Evolutionary conservation across 1,140 invertebrate species (phyloP).

Genomic region (Eulimnadia texana): DNA sequence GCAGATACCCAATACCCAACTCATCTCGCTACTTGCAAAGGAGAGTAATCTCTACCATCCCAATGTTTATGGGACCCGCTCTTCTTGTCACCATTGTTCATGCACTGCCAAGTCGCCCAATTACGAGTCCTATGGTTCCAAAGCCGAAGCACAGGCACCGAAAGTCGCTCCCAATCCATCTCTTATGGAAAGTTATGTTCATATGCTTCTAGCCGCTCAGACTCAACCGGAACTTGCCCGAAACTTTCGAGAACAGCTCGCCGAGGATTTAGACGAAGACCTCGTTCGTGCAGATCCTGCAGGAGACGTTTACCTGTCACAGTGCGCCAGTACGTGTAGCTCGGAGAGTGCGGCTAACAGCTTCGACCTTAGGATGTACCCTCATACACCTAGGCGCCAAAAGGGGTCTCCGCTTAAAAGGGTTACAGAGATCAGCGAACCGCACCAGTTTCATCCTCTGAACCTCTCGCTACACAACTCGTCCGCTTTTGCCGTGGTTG

Average conservation of each 20-base stretch:
- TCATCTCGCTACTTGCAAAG: neutral
- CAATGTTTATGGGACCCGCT: neutral
- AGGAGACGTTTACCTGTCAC: conserved; percentile 14
- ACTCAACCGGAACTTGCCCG: neutral
- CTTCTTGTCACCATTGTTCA: neutral
- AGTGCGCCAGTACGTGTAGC: conserved; percentile 25
- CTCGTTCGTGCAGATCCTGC: neutral
- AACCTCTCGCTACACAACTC: neutral
- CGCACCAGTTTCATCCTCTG: neutral
- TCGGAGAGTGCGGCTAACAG: conserved; percentile 28
- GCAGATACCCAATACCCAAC: conserved; percentile 4
- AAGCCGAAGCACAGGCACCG: conserved; percentile 11
- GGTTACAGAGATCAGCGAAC: neutral
- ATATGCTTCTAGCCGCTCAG: conserved; percentile 12
- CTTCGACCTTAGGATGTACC: conserved; percentile 24
- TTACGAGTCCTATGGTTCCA: conserved; percentile 14
- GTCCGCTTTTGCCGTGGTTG: conserved; percentile 5
- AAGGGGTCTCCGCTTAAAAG: conserved; percentile 5
- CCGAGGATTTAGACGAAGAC: neutral
- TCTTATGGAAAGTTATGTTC: conserved; percentile 15
- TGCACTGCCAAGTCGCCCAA: conserved; percentile 7
- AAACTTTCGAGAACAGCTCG: neutral
- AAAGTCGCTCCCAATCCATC: neutral
- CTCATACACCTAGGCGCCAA: conserved; percentile 3
- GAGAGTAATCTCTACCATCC: conserved; percentile 5